Evolutionary conservation across 2,797 vertebrate genomes (phyloP), one percentile per base, ranked within the genome.

Genomic region (Anableps anableps): DNA sequence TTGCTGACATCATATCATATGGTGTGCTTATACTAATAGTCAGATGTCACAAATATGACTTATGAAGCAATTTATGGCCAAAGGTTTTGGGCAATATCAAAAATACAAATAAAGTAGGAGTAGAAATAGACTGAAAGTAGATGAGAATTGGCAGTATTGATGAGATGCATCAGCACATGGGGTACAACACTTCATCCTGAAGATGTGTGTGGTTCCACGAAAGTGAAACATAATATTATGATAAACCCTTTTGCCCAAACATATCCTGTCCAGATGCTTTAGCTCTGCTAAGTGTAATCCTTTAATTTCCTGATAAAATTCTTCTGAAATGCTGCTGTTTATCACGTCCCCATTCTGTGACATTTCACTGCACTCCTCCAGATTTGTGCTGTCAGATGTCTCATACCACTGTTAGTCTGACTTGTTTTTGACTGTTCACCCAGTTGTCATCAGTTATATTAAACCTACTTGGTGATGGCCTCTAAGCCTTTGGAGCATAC

Each of bases 321-420:
- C 14, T 53, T 75, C 64, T 21, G 23, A 53, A 47, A 74, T 34
- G 47, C 72, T 43, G 64, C 21, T 64, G 74, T 83, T 83, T 70
- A 55, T 80, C 55, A 41, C 2, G 0, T 80, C 0, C 11, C 31
- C 26, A 47, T 31, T 2, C 62, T 9, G 45, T 47, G 53, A 72
- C 60, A 23, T 79, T 62, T 81, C 74, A 58, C 48, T 74, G 73
- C 72, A 36, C 31, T 80, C 66, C 51, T 36, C 3, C 5, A 41
- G 60, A 72, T 78, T 31, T 1, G 36, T n/a, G 23, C 66, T 74
- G 80, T 89, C 48, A 88, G 64, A 89, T 91, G 88, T 91, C 77
- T 91, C 88, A 77, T 81, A 48, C 70, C 53, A 0, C 75, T 75
- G 84, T 86, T 80, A 84, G 55, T 58, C 83, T 81, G 80, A 70